Percentiles rank a stretch among this genome's conserved stretches.
phyloP scores from a whole-genome alignment of 2,888 invertebrate species.

The Lissonota sp. region DNA sequence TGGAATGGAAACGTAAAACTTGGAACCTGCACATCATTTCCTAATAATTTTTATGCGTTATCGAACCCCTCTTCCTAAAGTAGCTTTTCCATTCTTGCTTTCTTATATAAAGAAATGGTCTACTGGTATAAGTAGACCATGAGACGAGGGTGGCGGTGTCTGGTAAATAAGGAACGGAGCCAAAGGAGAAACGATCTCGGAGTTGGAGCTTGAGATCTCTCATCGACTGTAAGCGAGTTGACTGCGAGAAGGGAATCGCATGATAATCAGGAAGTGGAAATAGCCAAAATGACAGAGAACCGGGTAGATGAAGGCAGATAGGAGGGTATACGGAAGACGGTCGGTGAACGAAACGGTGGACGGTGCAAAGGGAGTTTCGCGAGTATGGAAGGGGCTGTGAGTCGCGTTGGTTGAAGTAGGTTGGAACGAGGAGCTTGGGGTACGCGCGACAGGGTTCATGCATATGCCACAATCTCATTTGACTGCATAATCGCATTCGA shows the following conservation, averaged over 20 bases:
- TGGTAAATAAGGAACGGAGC: background rate
- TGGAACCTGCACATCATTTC: too few species aligned
- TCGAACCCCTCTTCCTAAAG: too few species aligned
- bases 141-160: background rate
- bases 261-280: conserved; percentile 45
- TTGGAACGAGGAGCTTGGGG: conserved; percentile 61
- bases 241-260: conserved; percentile 55
- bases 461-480: conserved; percentile 84
- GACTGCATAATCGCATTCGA: conserved; percentile 83
- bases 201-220: conserved; percentile 49
- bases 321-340: background rate
- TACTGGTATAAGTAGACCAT: too few species aligned
- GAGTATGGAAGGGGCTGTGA: conserved; percentile 50
- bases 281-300: conserved; percentile 59
- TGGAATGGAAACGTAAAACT: too few species aligned
- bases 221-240: conserved; percentile 57
- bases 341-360: conserved; percentile 19
- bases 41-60: too few species aligned
- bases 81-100: too few species aligned
- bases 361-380: conserved; percentile 15
- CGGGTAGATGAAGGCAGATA: conserved; percentile 39
- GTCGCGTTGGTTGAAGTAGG: conserved; percentile 52
- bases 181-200: conserved; percentile 33
- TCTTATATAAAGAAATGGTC: too few species aligned
- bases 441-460: conserved; percentile 75